Evolutionary conservation across 23 tunicate genomes (phyloP), one percentile per base, ranked within the genome.

Genomic region (Corella eumyota): DNA sequence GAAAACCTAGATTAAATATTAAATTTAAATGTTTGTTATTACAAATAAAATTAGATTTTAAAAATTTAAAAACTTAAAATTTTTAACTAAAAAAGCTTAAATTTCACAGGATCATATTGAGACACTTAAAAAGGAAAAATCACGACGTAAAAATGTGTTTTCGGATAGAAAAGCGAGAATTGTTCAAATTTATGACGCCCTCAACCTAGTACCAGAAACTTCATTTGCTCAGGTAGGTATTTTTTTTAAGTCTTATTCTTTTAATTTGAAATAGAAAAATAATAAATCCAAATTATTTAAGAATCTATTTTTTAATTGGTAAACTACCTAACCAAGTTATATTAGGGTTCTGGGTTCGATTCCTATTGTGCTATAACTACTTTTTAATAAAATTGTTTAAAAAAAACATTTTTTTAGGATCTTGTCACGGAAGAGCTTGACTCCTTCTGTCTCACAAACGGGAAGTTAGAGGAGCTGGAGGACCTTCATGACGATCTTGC

Each of bases 191-290:
- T 86, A 65, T 72, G 86, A 78, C 65, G 95, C 77, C 40, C 62
- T 86, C 34, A 66, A 74, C 22, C 57, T 77, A 11, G n/a, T 56
- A 29, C 95, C 95, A 26, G 76, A 86, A 50, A 62, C 80, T 21
- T 77, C 95, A 15, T 77, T 86, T 78, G 85, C 95, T 3, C 80
- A 77, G 62, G 95, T 77, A 15, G 11, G 66, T 27, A 6, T 62
- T 35, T 22, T 17, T 63, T 44, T 63, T 63, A 9, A 45, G n/a
- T n/a, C n/a, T n/a, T n/a, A n/a, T n/a, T n/a, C n/a, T 19, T 20
- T 9, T 21, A 21, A 54, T 9, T 20, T 54, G n/a, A n/a, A n/a
- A n/a, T n/a, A n/a, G n/a, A n/a, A n/a, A n/a, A n/a, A n/a, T n/a
- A n/a, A n/a, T n/a, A n/a, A n/a, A n/a, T n/a, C n/a, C n/a, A n/a